Base-by-base conservation (phyloP, 2,113 vertebrate species). In the Paramisgurnus dabryanus region DNA sequence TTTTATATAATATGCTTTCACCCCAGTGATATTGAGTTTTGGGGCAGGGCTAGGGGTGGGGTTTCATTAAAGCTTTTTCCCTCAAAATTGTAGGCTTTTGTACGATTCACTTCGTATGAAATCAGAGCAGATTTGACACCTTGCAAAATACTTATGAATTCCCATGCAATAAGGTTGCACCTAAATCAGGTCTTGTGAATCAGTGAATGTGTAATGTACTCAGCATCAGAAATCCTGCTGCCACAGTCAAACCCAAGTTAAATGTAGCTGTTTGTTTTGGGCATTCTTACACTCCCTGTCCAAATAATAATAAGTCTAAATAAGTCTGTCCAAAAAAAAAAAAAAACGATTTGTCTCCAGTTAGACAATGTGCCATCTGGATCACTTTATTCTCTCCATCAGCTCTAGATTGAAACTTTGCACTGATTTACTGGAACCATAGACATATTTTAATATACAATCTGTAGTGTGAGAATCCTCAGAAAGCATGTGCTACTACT, bases 401-500 rank as follows among this genome's bases (percentile, higher is more conserved):
- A 76, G 64, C 50, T 5, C 76, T 82, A 82, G 76, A 84, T 79
- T 73, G 82, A 27, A 70, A 82, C 34, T 76, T 76, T 74, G 76
- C 76, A 47, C 66, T 43, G 70, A 41, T 66, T 70, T 73, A 47
- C 58, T 76, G 80, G 70, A 82, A 79, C 70, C 22, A 27, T 68
- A 27, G 40, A 53, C 12, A 67, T 60, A 61, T 78, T 75, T 79
- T 82, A 64, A 77, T 79, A 85, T 83, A 71, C 82, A 83, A 53
- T 83, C 67, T 83, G 76, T 80, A 77, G 47, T 85, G 68, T 66
- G 79, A 84, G 61, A 60, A 80, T 78, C 76, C 66, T 68, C 74
- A 27, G 71, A 85, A 83, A 81, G 71, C 39, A 80, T 61, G 77
- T 78, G 66, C 70, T 80, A 65, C 65, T 80, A 82, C 76, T 77